Conservation (phyloP, 2,888 invertebrate genomes). For the Plusia festucae region DNA sequence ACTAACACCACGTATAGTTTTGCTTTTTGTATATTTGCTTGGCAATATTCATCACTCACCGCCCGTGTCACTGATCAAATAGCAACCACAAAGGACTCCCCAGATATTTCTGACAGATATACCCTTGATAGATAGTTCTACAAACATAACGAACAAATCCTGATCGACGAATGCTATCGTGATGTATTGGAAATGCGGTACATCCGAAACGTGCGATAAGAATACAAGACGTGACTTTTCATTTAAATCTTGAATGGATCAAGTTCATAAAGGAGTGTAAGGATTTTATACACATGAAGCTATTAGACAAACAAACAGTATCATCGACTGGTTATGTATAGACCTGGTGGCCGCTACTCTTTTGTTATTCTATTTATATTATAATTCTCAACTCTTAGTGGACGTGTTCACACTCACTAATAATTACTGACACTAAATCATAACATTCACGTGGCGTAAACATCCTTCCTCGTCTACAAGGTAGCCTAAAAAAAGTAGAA, state of each 20-base stretch:
- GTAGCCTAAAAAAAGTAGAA: slow-evolving; percentile 74
- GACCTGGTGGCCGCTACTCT: slow-evolving; percentile 68
- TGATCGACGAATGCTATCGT: slow-evolving; percentile 65
- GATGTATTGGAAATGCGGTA: slow-evolving; percentile 48
- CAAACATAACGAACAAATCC: slow-evolving; percentile 76
- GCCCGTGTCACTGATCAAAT: slow-evolving; percentile 88
- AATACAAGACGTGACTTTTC: slow-evolving; percentile 43
- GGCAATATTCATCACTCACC: slow-evolving; percentile 89
- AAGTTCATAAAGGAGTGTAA: slow-evolving; percentile 60
- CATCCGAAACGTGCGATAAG: slow-evolving; percentile 34
- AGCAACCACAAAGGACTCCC: slow-evolving; percentile 86
- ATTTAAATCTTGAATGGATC: slow-evolving; percentile 38
- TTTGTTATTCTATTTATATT: slow-evolving; percentile 86
- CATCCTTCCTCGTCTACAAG: slow-evolving; percentile 78
- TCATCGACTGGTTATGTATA: slow-evolving; percentile 77
- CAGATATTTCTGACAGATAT: slow-evolving; percentile 86
- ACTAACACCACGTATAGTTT: slow-evolving; percentile 87
- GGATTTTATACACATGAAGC: slow-evolving; percentile 70
- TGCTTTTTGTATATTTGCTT: slow-evolving; percentile 89
- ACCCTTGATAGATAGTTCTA: slow-evolving; percentile 83
- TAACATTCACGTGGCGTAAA: slow-evolving; percentile 85
- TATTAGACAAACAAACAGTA: slow-evolving; percentile 75
- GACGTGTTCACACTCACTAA: slow-evolving; percentile 86
- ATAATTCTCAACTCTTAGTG: slow-evolving; percentile 83
- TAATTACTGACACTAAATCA: slow-evolving; percentile 88